Percentiles rank a stretch among this genome's conserved stretches.
These are phyloP conservation scores for Hymenopus coronatus DNA, from an alignment of 2,888 invertebrate genomes.

Conservation along the genomic window DNA sequence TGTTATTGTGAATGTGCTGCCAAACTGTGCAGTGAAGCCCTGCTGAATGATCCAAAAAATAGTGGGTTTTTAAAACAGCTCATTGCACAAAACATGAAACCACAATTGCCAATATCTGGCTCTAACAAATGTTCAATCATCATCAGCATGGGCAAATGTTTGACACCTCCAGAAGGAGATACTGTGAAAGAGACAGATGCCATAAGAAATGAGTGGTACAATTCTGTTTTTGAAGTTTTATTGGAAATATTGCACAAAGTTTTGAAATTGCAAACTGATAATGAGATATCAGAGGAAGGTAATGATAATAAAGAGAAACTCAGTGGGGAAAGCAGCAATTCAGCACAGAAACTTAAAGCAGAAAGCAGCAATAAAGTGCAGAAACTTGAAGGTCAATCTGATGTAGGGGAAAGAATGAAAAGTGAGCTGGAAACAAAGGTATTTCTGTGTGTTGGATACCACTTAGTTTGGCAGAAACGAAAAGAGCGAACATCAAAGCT, in stretches of 20 bases:
- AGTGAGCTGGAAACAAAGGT: not conserved
- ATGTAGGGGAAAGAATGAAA: constrained; percentile 42
- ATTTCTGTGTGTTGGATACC: not conserved
- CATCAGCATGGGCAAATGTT: not conserved
- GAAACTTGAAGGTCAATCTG: constrained; percentile 43
- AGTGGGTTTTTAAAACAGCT: constrained; percentile 36
- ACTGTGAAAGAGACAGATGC: not conserved
- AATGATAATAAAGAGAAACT: constrained; percentile 43
- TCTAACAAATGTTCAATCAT: not conserved
- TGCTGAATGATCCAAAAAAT: not conserved
- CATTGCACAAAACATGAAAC: not conserved
- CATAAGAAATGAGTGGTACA: constrained; percentile 39
- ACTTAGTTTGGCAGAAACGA: not conserved
- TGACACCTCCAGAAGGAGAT: no score
- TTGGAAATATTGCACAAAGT: constrained; percentile 43
- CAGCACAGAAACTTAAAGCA: constrained; percentile 43
- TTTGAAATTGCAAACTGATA: constrained; percentile 39
- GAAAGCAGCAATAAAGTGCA: constrained; percentile 41
- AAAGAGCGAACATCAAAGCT: not conserved
- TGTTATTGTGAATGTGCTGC: constrained; percentile 10
- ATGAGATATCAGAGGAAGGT: constrained; percentile 35
- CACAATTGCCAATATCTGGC: not conserved
- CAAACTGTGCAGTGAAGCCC: not conserved
- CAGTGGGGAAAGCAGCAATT: constrained; percentile 39
- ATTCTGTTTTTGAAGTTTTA: constrained; percentile 40